Conservation (phyloP, 2,888 invertebrate genomes). For the Antheraea yamamai region DNA sequence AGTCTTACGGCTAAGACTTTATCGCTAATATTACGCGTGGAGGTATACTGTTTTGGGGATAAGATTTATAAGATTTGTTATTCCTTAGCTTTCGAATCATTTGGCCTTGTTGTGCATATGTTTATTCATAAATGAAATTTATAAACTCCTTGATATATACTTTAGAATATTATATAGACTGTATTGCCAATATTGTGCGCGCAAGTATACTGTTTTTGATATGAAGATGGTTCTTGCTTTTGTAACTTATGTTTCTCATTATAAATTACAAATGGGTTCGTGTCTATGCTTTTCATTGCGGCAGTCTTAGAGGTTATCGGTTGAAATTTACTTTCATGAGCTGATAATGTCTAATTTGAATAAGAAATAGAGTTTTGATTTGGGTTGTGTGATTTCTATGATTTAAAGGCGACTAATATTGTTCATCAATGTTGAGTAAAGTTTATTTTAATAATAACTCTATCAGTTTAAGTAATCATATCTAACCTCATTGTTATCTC, state of each 20-base stretch:
- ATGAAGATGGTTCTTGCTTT: not conserved
- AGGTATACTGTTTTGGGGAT: constrained; percentile 75
- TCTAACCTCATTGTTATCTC: constrained; percentile 1
- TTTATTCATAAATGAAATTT: not conserved
- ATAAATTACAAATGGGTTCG: not conserved
- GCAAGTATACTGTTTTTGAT: not conserved
- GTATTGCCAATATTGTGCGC: no score
- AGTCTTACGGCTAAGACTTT: constrained; percentile 44
- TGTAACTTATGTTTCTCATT: not conserved
- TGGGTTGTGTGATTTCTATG: not conserved
- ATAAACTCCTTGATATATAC: no score
- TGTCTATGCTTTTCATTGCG: not conserved
- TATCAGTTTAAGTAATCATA: not conserved
- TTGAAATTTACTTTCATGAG: constrained; percentile 1
- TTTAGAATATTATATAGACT: no score
- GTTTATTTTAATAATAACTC: not conserved
- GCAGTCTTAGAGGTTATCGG: not conserved
- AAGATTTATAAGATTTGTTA: not conserved
- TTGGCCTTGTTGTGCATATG: not conserved
- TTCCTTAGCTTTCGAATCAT: not conserved
- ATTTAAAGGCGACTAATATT: not conserved
- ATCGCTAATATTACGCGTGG: constrained; percentile 87
- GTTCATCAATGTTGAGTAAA: not conserved
- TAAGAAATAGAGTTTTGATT: not conserved
- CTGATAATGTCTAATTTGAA: not conserved